Base-by-base conservation (phyloP, 2,113 vertebrate species). In the Willisornis vidua region DNA sequence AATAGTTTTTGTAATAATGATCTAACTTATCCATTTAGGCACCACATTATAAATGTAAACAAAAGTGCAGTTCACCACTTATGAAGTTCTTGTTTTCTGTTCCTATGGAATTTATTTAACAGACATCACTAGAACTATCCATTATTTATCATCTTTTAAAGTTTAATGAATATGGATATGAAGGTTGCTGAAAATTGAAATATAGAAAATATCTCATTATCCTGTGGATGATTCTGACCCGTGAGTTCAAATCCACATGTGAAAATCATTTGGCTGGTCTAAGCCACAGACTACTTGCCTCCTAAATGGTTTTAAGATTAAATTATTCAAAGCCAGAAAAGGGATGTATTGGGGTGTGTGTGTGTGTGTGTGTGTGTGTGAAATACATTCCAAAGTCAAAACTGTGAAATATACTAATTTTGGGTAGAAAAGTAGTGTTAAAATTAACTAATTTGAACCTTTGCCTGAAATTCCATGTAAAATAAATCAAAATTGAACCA, bases 181-280 rank as follows among this genome's bases (percentile, higher is more conserved):
- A 93, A 93, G 95, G 79, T 58, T 74, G 35, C 66, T 85, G 81
- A 93, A 96, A 93, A 86, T 33, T 90, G 88, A 94, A 94, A 76
- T 80, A 62, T 9, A 75, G 46, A 87, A 87, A 87, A 79, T 33
- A 20, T 76, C 58, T 89, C 45, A 52, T 94, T 89, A 91, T 90
- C 1, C 1, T 49, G 55, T 59, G 79, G 78, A 80, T 80, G 63
- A 94, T 73, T 87, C 51, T 84, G 82, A 84, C 29, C 72, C n/a
- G 7, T 1, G 15, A 92, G 63, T 89, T 93, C 72, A 93, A 87
- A 90, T 54, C 71, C 55, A 85, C 26, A 85, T 71, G 35, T 79
- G 39, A 82, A 94, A 93, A 90, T 92, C 51, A 39, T 35, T 49
- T 75, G 70, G 46, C 29, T 90, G 26, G 43, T 85, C 24, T 83